phyloP scores from a whole-genome alignment of 2,888 invertebrate species.

The Drosophila putrida region DNA sequence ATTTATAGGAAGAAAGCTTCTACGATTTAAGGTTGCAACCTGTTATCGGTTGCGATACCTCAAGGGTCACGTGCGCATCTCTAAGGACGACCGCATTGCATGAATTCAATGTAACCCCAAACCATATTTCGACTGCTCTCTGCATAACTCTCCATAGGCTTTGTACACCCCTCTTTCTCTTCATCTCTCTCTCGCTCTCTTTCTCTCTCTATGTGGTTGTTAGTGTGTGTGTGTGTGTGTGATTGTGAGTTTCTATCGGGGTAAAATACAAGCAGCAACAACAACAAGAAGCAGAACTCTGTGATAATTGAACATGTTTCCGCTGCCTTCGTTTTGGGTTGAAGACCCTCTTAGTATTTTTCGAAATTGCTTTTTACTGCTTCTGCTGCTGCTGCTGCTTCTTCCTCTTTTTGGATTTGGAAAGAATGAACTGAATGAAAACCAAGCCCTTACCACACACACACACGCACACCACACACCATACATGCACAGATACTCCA shows the following conservation, averaged over 20 bases:
- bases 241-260: slow-evolving; percentile 47
- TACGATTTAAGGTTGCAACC: no score
- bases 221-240: slow-evolving; percentile 8
- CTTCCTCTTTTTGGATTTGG: slow-evolving; percentile 27
- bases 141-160: slow-evolving; percentile 11
- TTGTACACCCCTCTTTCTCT: slow-evolving; percentile 3
- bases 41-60: no score
- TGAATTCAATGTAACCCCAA: slow-evolving; percentile 73
- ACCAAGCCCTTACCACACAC: slow-evolving; percentile 51
- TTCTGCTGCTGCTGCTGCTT: slow-evolving; percentile 15
- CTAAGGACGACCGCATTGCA: slow-evolving; percentile 70
- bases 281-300: slow-evolving; percentile 27
- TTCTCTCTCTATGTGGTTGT: neutral
- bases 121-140: slow-evolving; percentile 49
- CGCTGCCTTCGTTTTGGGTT: neutral
- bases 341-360: slow-evolving; percentile 62
- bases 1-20: no score
- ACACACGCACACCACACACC: slow-evolving; percentile 21
- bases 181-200: neutral
- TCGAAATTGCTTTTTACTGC: slow-evolving; percentile 67
- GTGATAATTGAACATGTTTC: slow-evolving; percentile 77
- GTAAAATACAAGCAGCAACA: slow-evolving; percentile 48
- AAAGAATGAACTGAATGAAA: slow-evolving; percentile 46
- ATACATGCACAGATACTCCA: slow-evolving; percentile 59
- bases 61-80: no score